A percentile compares a stretch with the other conserved stretches of the same genome.
These are phyloP conservation scores for Junco hyemalis DNA, from an alignment of 2,113 vertebrate species.

Conservation along the genomic window DNA sequence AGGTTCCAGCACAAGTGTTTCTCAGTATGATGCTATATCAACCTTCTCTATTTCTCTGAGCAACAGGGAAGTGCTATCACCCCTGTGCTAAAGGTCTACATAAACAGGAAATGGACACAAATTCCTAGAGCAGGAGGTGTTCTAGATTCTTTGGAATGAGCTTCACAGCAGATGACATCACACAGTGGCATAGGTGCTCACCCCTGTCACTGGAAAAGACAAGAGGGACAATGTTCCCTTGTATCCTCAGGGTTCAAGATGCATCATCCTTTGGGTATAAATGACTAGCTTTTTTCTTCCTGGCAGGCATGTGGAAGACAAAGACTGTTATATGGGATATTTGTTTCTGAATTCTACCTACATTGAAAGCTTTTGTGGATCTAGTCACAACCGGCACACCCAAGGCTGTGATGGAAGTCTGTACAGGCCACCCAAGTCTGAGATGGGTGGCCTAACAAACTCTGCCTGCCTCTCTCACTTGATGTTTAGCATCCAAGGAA, in stretches of 20 bases:
- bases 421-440: neutral
- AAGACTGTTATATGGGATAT: neutral
- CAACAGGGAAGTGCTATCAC: neutral
- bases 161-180: neutral
- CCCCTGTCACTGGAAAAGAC: neutral
- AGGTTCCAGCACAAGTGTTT: neutral
- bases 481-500: neutral
- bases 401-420: neutral
- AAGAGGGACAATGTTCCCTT: neutral
- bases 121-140: neutral
- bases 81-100: neutral
- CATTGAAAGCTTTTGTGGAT: neutral
- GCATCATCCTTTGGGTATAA: neutral
- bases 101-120: neutral
- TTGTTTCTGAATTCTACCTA: neutral
- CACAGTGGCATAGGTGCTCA: neutral
- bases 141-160: neutral
- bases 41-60: neutral
- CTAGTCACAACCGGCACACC: neutral
- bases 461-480: neutral
- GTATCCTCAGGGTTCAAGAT: neutral
- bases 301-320: neutral
- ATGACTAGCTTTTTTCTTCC: neutral
- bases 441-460: neutral
- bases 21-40: accelerated